These are phyloP conservation scores for Gastrophysa polygoni DNA, from an alignment of 2,888 invertebrate species.

Conservation along the genomic window DNA sequence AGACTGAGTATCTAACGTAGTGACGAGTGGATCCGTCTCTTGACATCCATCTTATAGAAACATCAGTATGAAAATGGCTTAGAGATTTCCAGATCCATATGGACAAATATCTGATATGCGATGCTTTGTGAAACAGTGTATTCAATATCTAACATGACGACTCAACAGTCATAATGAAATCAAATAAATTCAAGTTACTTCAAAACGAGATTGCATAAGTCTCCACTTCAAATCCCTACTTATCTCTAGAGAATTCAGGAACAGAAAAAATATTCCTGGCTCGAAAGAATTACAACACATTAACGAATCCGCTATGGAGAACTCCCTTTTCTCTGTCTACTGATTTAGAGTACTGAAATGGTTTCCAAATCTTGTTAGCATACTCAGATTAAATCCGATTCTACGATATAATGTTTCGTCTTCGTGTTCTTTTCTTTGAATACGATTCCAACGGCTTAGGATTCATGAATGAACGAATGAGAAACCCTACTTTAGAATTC, in stretches of 20 bases:
- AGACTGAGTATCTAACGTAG: no score
- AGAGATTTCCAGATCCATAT: no score
- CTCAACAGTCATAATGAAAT: no score
- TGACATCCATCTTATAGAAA: no score
- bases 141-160: no score
- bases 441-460: neutral
- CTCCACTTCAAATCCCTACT: no score
- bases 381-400: slow-evolving; percentile 24
- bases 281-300: neutral
- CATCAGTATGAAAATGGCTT: no score
- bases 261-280: neutral
- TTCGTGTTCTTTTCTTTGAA: slow-evolving; percentile 1
- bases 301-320: neutral
- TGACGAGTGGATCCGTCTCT: no score
- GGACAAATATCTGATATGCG: no score
- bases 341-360: slow-evolving; percentile 29
- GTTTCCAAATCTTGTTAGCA: slow-evolving; percentile 32
- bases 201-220: no score
- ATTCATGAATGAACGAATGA: neutral
- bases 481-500: neutral
- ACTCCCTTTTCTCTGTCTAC: slow-evolving; percentile 4
- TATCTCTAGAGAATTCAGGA: neutral
- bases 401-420: slow-evolving; percentile 21
- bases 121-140: no score
- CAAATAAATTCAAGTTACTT: no score